Conservation (phyloP, 1,140 invertebrate species). For the Lepidotrigona ventralis region DNA sequence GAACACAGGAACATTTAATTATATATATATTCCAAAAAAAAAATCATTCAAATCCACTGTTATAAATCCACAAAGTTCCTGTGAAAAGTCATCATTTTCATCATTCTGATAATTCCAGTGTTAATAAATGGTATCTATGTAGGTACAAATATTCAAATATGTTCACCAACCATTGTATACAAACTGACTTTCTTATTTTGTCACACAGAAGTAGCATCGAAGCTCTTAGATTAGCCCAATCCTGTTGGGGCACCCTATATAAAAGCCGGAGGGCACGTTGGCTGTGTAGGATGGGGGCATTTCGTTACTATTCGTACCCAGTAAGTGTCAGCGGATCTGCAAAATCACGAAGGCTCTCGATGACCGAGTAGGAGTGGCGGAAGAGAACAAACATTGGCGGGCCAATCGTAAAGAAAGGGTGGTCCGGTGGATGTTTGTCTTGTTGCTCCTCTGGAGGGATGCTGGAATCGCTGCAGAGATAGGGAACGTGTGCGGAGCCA, state of each 20-base stretch:
- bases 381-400: constrained; percentile 69
- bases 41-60: too few relatives aligned
- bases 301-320: neutral
- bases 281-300: too few relatives aligned
- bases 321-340: neutral
- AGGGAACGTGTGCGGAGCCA: constrained; percentile 51
- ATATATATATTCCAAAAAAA: too few relatives aligned
- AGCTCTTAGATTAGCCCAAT: neutral
- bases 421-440: constrained; percentile 71
- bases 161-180: too few relatives aligned
- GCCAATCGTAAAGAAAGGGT: constrained; percentile 73
- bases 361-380: constrained; percentile 64
- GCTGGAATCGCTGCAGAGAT: constrained; percentile 55
- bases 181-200: too few relatives aligned
- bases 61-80: too few relatives aligned
- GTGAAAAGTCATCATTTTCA: too few relatives aligned
- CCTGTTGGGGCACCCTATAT: neutral
- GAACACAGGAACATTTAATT: too few relatives aligned
- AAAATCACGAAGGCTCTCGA: neutral
- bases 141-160: too few relatives aligned
- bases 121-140: too few relatives aligned
- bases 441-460: constrained; percentile 61
- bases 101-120: too few relatives aligned
- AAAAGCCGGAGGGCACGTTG: neutral
- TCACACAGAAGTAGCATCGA: neutral